Conservation (phyloP, 2,888 invertebrate species). For the Graphium colonna region DNA sequence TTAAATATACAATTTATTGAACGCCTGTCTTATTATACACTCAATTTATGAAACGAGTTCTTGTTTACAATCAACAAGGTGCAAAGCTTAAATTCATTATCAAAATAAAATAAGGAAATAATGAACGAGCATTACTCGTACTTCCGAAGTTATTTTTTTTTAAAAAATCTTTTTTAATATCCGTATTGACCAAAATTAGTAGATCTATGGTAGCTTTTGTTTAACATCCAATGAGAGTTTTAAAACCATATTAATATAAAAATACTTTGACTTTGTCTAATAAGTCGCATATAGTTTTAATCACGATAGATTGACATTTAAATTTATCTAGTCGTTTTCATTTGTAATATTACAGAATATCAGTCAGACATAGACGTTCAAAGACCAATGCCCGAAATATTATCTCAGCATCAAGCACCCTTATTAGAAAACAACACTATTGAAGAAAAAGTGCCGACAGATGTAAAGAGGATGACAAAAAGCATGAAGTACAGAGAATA, state of each 20-base stretch:
- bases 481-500: slow-evolving; percentile 42
- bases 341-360: slow-evolving; percentile 44
- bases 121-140: no score
- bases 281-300: no score
- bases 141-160: slow-evolving; percentile 31
- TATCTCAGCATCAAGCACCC: slow-evolving; percentile 46
- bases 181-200: no score
- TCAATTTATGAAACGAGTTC: slow-evolving; percentile 14
- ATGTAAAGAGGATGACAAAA: slow-evolving; percentile 37
- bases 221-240: no score
- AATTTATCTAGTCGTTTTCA: no score
- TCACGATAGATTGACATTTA: no score
- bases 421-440: slow-evolving; percentile 54
- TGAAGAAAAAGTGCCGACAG: slow-evolving; percentile 41
- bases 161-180: slow-evolving; percentile 2
- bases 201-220: no score
- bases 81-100: no score
- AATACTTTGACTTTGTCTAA: no score
- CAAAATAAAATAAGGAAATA: no score
- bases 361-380: slow-evolving; percentile 63
- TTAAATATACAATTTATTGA: slow-evolving; percentile 33
- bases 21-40: not conserved
- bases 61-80: slow-evolving; percentile 5
- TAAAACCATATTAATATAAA: no score
- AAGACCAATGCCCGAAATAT: slow-evolving; percentile 51